Evolutionary conservation across 2,113 vertebrate genomes (phyloP).

Genomic region (Hydrolagus affinis): DNA sequence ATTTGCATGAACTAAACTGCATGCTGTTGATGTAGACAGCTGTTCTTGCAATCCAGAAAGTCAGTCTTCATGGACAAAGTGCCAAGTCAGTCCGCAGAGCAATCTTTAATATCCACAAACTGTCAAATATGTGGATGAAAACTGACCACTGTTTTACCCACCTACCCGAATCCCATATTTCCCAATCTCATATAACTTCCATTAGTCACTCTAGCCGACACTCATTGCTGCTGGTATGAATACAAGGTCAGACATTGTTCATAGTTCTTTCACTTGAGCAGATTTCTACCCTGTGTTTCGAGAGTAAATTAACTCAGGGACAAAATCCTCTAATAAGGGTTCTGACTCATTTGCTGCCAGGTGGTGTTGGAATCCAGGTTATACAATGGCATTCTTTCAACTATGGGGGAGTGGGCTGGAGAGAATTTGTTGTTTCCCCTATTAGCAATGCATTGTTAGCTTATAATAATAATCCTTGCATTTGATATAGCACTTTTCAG

Average conservation of each 20-base stretch:
- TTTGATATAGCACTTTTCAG: too few species aligned
- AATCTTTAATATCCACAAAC: neutral
- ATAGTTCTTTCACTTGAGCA: neutral
- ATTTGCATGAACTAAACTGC: neutral
- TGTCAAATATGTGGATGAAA: neutral
- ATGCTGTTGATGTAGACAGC: conserved; percentile 8
- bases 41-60: conserved; percentile 8
- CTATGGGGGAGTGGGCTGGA: neutral
- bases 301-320: neutral
- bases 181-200: neutral
- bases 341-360: neutral
- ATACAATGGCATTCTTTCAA: neutral
- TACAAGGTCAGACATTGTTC: neutral
- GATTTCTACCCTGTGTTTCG: neutral
- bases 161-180: neutral
- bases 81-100: conserved; percentile 6
- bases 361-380: too few species aligned
- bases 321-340: neutral
- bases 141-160: neutral
- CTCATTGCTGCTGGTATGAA: neutral
- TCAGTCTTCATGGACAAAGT: neutral
- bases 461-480: too few species aligned
- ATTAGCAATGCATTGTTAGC: too few species aligned
- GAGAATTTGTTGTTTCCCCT: neutral
- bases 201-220: neutral